Base-by-base conservation (phyloP, 2,888 invertebrate genomes). In the Adelognathus sp. region DNA sequence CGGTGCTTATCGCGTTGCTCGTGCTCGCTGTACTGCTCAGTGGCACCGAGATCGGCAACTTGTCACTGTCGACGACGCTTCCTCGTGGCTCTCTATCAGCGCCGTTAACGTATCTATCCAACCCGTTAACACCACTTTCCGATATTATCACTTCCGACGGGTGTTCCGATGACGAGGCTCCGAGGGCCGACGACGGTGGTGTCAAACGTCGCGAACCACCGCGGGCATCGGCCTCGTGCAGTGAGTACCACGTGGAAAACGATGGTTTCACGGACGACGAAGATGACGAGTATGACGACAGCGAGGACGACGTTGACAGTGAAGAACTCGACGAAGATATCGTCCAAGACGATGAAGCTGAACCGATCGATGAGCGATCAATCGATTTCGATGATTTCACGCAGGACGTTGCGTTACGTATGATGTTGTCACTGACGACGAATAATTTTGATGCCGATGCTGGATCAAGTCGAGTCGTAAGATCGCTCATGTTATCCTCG, bases 401-500 rank as follows among this genome's bases (percentile, higher is more conserved):
- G 66, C 60, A 71, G 29, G 44, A 46, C 18, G 44, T 71, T 39
- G 54, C 29, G 18, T 54, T 66, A 24, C 54, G 66, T 9, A 36
- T 54, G 39, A 29, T 46, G 52, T 39, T 63, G 3, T 46, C 44
- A 21, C 18, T 52, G 41, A n/a, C 21, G 1, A 5, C 16, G 61
- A 44, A 50, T 69, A 67, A 52, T 64, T 41, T 71, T 66, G 52
- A 36, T 78, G 63, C 66, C 64, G 79, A 66, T 76, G 76, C 36
- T 58, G 67, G 75, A 63, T 60, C 69, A 60, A 63, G 70, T 56
- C 74, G 63, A 66, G 70, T 73, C 77, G 63, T 77, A 63, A 78
- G 86, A 88, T 87, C 86, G 85, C 83, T 88, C 90, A 90, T 90
- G 88, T 90, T 90, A 87, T 87, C 87, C 84, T 86, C 88, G 86